phyloP scores from a whole-genome alignment of 2,797 vertebrate species.

The Dicrostonyx torquatus region DNA sequence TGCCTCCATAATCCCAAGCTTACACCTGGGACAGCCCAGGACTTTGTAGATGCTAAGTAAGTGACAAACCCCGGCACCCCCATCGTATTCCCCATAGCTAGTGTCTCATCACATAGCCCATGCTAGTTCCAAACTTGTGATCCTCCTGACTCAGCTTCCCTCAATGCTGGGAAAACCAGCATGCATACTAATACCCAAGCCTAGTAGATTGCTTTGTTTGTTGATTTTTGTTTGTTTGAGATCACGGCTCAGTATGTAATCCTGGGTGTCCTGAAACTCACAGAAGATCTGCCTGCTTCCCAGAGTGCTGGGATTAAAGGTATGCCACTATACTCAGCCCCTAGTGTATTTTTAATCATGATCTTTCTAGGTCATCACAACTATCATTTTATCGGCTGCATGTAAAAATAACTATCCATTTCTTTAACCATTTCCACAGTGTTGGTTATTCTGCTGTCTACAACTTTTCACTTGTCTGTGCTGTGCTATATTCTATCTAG shows the following conservation, averaged over 20 bases:
- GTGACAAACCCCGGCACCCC: too few species aligned
- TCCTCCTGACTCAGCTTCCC: neutral
- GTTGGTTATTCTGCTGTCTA: neutral
- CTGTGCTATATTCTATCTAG: neutral
- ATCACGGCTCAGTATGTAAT: neutral
- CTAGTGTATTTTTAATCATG: neutral
- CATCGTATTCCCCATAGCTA: too few species aligned
- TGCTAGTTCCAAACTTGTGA: neutral
- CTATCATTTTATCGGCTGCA: neutral
- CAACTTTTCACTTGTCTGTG: slow-evolving; percentile 32
- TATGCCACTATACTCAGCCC: neutral
- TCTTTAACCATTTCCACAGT: slow-evolving; percentile 37
- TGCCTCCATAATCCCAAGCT: neutral
- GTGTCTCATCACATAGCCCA: neutral
- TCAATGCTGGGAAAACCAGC: neutral
- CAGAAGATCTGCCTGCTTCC: neutral
- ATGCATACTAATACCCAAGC: too few species aligned
- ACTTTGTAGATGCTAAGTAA: neutral
- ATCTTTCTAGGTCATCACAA: slow-evolving; percentile 10
- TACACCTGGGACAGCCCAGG: neutral
- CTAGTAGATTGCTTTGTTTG: neutral
- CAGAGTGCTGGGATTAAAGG: neutral
- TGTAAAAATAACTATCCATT: slow-evolving; percentile 19
- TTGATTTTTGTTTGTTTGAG: neutral
- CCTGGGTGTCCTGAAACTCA: neutral